Evolutionary conservation across 2,888 invertebrate species (phyloP), one percentile per base, ranked within the genome.

Genomic region (Apamea crenata): DNA sequence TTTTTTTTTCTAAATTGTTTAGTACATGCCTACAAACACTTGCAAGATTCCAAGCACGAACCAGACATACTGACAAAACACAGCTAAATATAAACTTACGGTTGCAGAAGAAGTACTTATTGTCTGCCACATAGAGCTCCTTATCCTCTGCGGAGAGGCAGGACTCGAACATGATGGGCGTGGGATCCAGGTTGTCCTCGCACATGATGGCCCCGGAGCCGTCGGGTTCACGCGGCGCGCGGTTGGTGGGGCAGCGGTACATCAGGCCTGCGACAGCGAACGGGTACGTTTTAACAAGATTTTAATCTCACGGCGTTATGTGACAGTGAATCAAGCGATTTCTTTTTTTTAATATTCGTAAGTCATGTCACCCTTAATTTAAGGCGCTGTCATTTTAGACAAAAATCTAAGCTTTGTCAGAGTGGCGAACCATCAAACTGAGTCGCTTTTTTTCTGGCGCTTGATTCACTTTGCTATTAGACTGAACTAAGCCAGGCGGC

Each of bases 101-200:
- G 74, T 96, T 96, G 74, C 97, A 97, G 85, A 96, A 97, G 95
- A 96, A 97, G 91, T 94, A 96, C 66, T 93, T 95, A 74, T 93
- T 94, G 10, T 95, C 94, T 29, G 96, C 95, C 0, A 94, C 93
- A 59, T 94, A 96, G 0, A 97, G 93, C 1, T 96, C 96, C 74
- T 94, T 95, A 74, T 97, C 97, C 87, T 97, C 97, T 0, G 96
- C 96, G 56, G 95, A 95, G 53, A 97, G 92, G 47, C 97, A 97
- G 2, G 96, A 96, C 85, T 97, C 96, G 85, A 94, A 97, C 94
- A 96, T 94, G 12, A 96, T 91, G 18, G 94, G 94, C 0, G 93
- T 91, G 0, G 96, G 96, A 4, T 94, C 94, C 0, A 94, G 90
- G 12, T 93, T 93, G 0, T 93, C 93, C 14, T 96, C 96, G 70